Conservation (phyloP, 2,888 invertebrate species). For the Erebia ligea region DNA sequence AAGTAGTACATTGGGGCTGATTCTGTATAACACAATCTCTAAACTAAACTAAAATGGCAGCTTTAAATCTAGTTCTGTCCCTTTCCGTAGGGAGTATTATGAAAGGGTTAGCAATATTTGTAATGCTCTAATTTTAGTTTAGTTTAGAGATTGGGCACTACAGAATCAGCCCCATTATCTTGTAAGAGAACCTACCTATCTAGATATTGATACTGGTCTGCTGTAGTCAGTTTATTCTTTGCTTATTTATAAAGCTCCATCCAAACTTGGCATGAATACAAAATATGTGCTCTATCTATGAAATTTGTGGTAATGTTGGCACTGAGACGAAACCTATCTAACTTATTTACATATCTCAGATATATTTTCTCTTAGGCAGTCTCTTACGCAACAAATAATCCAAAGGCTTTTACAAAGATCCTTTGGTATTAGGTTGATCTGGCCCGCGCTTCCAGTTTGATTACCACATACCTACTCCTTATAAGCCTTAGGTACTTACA, state of each 20-base stretch:
- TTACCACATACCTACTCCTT: constrained; percentile 68
- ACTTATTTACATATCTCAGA: constrained; percentile 30
- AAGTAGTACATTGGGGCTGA: no score
- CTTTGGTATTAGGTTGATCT: constrained; percentile 66
- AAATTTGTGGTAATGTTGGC: constrained; percentile 6
- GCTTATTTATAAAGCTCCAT: background rate
- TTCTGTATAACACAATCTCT: no score
- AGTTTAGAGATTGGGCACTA: no score
- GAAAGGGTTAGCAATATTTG: no score
- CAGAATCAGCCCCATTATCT: no score
- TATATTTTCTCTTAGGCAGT: constrained; percentile 33
- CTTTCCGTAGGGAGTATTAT: no score
- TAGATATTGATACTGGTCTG: background rate
- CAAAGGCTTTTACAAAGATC: constrained; percentile 69
- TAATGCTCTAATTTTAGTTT: no score
- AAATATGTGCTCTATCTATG: background rate
- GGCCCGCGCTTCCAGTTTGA: constrained; percentile 64
- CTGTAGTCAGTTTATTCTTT: background rate
- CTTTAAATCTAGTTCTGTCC: no score
- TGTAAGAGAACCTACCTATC: background rate
- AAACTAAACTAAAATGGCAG: no score
- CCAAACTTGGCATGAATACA: constrained; percentile 13
- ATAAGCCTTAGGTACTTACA: constrained; percentile 56
- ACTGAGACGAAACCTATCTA: constrained; percentile 18
- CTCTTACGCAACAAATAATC: constrained; percentile 51